Evolutionary conservation across 2,888 invertebrate genomes (phyloP).

Genomic region (Coremacera marginata): DNA sequence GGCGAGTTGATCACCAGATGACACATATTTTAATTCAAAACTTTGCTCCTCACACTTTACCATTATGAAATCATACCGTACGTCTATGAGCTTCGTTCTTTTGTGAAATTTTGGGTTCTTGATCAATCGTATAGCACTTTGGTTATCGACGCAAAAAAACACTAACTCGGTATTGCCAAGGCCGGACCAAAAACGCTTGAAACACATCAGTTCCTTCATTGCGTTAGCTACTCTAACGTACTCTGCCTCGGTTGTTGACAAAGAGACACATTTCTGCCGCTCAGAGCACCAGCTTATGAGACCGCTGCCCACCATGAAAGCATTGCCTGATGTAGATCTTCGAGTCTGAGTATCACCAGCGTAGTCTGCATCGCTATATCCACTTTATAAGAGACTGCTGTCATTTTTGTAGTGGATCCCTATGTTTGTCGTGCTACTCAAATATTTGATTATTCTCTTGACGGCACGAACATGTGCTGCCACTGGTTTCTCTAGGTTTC

Average conservation of each 20-base stretch:
- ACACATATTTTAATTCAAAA: constrained; percentile 36
- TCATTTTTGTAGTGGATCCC: constrained; percentile 38
- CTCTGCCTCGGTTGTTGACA: constrained; percentile 49
- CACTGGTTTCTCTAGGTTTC: constrained; percentile 21
- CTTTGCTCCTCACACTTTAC: constrained; percentile 36
- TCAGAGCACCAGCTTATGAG: constrained; percentile 55
- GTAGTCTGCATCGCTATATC: constrained; percentile 49
- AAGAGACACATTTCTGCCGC: constrained; percentile 54
- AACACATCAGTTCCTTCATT: constrained; percentile 35
- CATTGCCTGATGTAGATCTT: constrained; percentile 49
- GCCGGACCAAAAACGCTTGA: neutral
- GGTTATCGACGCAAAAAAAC: constrained; percentile 18
- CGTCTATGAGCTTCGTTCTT: constrained; percentile 28
- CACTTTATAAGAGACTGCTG: constrained; percentile 19
- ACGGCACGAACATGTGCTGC: too few relatives aligned
- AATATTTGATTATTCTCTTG: constrained; percentile 35
- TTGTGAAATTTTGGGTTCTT: constrained; percentile 39
- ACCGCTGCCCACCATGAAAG: constrained; percentile 49
- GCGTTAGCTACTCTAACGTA: constrained; percentile 11
- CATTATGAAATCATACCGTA: constrained; percentile 36
- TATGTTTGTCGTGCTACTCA: constrained; percentile 35
- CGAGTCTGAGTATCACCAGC: constrained; percentile 45
- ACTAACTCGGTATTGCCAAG: neutral
- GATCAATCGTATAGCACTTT: constrained; percentile 31
- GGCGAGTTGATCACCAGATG: constrained; percentile 37